Evolutionary conservation across 1,140 invertebrate species (phyloP).

Genomic region (Drosophila triauraria): DNA sequence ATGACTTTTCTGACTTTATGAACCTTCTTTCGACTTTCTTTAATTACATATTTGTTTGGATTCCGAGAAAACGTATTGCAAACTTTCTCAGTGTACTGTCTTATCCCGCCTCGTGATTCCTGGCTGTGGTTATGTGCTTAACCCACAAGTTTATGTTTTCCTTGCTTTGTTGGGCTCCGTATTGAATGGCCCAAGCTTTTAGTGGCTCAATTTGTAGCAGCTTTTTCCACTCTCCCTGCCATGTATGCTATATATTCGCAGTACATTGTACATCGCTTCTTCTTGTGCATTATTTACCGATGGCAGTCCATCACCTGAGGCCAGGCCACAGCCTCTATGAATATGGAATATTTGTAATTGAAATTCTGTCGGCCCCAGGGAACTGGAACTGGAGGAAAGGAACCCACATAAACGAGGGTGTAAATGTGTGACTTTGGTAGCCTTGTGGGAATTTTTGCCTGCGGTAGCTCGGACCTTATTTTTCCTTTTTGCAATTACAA

Average conservation of each 20-base stretch:
- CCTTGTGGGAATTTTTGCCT: conserved; percentile 13
- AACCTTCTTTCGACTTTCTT: too few relatives aligned
- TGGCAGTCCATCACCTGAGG: conserved; percentile 37
- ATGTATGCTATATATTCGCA: conserved; percentile 3
- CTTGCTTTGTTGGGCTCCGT: conserved; percentile 6
- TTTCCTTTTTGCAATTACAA: conserved; percentile 39
- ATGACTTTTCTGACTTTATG: neutral
- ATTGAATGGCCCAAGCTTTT: conserved; percentile 32
- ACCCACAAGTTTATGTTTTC: conserved; percentile 31
- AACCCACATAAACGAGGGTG: conserved; percentile 1
- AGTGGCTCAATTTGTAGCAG: conserved; percentile 34
- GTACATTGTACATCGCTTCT: conserved; percentile 3
- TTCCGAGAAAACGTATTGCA: accelerated
- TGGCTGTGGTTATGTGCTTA: conserved; percentile 28
- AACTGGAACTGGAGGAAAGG: neutral
- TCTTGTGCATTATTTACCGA: conserved; percentile 43
- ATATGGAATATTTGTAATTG: conserved; percentile 53
- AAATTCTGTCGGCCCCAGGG: conserved; percentile 26
- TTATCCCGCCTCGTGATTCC: conserved; percentile 16
- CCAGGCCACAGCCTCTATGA: conserved; percentile 25
- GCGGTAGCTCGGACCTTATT: neutral
- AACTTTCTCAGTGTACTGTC: neutral
- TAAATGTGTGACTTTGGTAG: conserved; percentile 8
- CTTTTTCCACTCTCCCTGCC: conserved; percentile 6
- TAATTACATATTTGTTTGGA: too few relatives aligned